Evolutionary conservation across 92 coral and sea anemone species (phyloP).

Genomic region (Palythoa grandiflora): DNA sequence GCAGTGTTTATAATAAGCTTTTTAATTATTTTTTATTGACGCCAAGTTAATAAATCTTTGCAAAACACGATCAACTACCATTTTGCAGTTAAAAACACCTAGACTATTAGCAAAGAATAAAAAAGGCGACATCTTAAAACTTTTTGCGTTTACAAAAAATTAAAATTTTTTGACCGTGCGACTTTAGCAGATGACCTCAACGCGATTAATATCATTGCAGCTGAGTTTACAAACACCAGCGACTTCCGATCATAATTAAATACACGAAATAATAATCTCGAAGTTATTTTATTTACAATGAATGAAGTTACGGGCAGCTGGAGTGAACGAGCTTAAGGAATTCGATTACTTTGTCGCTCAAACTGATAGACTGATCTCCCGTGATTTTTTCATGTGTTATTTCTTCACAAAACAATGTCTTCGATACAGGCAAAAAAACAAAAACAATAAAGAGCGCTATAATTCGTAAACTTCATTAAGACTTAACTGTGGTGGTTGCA

Average conservation of each 20-base stretch:
- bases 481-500: neutral
- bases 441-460: neutral
- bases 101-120: neutral
- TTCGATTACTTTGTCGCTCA: conserved; percentile 14
- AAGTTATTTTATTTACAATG: conserved; percentile 26
- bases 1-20: neutral
- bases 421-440: conserved; percentile 4
- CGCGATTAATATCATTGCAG: conserved; percentile 9
- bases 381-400: conserved; percentile 5
- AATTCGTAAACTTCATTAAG: neutral
- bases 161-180: conserved; percentile 33
- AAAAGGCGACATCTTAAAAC: neutral
- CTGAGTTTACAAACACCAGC: conserved; percentile 18
- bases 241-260: conserved; percentile 42
- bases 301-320: conserved; percentile 16
- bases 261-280: conserved; percentile 31
- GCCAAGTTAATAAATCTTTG: neutral
- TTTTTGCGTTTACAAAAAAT: conserved; percentile 27
- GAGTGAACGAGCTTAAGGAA: conserved; percentile 17
- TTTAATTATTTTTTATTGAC: conserved; percentile 20
- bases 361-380: conserved; percentile 1
- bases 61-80: neutral
- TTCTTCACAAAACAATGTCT: neutral
- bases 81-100: neutral
- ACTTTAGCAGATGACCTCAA: conserved; percentile 26